Conservation (phyloP, 2,797 vertebrate genomes). For the Prunella strophiata region DNA sequence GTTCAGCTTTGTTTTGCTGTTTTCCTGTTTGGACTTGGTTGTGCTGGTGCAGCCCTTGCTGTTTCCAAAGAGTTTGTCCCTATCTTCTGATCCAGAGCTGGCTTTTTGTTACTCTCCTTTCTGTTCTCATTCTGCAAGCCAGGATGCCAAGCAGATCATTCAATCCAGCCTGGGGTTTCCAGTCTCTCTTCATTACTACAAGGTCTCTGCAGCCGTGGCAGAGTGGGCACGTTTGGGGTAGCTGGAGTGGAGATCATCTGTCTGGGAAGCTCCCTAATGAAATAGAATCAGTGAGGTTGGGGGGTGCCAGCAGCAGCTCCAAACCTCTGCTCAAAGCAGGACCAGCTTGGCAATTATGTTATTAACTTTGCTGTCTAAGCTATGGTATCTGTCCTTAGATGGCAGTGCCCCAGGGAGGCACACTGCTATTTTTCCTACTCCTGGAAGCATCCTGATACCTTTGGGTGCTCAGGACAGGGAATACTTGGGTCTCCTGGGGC, state of each 20-base stretch:
- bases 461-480: neutral
- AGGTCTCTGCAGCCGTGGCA: neutral
- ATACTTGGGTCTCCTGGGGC: neutral
- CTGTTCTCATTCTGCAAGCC: neutral
- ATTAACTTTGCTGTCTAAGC: neutral
- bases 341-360: neutral
- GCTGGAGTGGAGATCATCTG: neutral
- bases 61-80: neutral
- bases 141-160: neutral
- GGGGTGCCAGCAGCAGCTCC: neutral
- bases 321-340: neutral
- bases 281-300: neutral
- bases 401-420: neutral
- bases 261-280: neutral
- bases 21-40: neutral
- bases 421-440: too few species aligned
- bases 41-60: neutral
- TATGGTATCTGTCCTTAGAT: neutral
- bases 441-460: neutral
- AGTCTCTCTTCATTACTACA: neutral
- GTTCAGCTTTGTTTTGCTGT: neutral
- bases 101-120: neutral
- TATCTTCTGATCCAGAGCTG: neutral
- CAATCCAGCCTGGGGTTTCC: neutral
- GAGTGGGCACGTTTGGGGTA: neutral